phyloP scores from a whole-genome alignment of 2,797 vertebrate genomes.

The Tragopan temminckii region DNA sequence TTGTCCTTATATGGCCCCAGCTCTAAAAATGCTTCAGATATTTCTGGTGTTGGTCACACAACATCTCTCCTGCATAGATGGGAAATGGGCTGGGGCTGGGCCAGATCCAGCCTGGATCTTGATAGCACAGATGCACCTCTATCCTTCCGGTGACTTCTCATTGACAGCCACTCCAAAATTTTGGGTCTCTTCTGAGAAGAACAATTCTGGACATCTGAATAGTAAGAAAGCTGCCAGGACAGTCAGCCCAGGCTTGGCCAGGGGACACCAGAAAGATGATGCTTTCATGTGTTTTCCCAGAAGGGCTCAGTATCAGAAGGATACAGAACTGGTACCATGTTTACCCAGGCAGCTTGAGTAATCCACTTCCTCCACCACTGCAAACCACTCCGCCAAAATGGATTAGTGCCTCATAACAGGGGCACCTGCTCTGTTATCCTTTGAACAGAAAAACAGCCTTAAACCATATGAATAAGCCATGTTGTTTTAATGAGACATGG shows the following conservation, averaged over 20 bases:
- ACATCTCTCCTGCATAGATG: accelerated
- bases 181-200: neutral
- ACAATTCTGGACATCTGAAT: accelerated
- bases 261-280: neutral
- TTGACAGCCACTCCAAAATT: neutral
- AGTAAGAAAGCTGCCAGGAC: neutral
- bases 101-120: neutral
- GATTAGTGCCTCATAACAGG: neutral
- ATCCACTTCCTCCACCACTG: neutral
- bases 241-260: neutral
- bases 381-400: neutral
- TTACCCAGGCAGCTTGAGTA: conserved; percentile 21
- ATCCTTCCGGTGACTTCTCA: neutral
- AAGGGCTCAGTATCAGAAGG: conserved; percentile 2
- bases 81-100: neutral
- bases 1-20: neutral
- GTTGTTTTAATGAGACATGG: conserved; percentile 30
- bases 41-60: neutral
- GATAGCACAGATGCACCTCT: neutral
- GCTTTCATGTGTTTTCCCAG: neutral
- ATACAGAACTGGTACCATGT: conserved; percentile 1
- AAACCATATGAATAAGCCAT: neutral
- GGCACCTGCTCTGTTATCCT: conserved; percentile 6
- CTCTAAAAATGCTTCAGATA: neutral
- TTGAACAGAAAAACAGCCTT: conserved; percentile 4